Conservation (phyloP, 2,113 vertebrate species). For the Cnemophilus loriae region DNA sequence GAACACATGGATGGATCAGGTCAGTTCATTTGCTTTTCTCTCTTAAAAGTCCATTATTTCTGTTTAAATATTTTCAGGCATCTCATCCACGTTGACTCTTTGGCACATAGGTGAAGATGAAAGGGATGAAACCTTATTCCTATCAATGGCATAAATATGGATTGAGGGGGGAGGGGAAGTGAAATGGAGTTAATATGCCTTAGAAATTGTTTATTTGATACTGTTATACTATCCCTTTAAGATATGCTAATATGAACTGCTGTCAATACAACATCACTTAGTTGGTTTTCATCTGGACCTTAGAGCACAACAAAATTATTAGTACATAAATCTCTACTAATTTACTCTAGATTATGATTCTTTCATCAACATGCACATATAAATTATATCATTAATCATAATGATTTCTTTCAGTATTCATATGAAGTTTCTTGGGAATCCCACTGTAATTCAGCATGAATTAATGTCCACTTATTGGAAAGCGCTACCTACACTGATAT, state of each 20-base stretch:
- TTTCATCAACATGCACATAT: slow-evolving; percentile 65
- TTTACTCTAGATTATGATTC: slow-evolving; percentile 61
- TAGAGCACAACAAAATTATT: slow-evolving; percentile 60
- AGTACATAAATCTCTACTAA: slow-evolving; percentile 65
- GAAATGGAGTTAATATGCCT: neutral
- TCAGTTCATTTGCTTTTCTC: neutral
- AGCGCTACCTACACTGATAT: neutral
- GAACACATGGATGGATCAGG: neutral
- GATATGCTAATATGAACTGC: neutral
- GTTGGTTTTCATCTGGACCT: slow-evolving; percentile 38
- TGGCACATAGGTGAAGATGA: neutral
- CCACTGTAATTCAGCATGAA: slow-evolving; percentile 62
- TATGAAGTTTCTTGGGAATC: slow-evolving; percentile 63
- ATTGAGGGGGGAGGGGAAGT: neutral
- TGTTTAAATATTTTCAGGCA: neutral
- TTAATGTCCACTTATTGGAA: slow-evolving; percentile 60
- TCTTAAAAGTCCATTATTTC: neutral
- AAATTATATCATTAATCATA: slow-evolving; percentile 66
- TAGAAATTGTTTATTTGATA: neutral
- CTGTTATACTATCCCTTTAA: neutral
- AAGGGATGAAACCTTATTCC: neutral
- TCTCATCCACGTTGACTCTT: neutral
- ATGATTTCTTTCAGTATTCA: slow-evolving; percentile 61
- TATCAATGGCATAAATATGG: neutral
- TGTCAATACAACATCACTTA: slow-evolving; percentile 53